Conservation (phyloP, 2,888 invertebrate species). For the Rhaphigaster nebulosa region DNA sequence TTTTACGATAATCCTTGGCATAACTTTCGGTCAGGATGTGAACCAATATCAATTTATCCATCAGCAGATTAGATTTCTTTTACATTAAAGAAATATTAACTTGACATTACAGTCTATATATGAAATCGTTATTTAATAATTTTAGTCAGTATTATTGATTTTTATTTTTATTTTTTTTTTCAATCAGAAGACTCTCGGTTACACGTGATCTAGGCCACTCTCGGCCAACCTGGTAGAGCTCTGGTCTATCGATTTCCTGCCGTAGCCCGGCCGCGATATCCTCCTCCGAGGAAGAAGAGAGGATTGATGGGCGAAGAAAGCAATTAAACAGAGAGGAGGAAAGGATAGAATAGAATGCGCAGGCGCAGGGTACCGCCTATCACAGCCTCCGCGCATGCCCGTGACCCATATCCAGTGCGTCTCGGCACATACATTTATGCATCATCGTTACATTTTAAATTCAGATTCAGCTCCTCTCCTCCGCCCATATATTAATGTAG, state of each 20-base stretch:
- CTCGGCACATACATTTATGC: constrained; percentile 71
- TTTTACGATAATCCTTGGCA: no score
- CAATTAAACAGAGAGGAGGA: constrained; percentile 47
- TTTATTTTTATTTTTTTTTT: background rate
- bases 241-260: constrained; percentile 39
- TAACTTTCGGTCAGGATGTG: no score
- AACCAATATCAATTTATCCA: no score
- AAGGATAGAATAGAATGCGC: constrained; percentile 45
- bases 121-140: background rate
- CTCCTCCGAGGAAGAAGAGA: constrained; percentile 19
- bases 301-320: constrained; percentile 49
- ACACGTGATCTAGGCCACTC: background rate
- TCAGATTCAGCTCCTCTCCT: constrained; percentile 70
- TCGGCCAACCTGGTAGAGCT: background rate
- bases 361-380: constrained; percentile 59
- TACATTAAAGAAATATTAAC: no score
- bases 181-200: background rate
- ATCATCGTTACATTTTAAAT: constrained; percentile 70
- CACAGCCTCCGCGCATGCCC: constrained; percentile 55
- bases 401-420: constrained; percentile 65
- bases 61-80: no score
- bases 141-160: background rate
- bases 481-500: constrained; percentile 72
- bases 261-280: background rate
- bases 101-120: background rate